Conservation (phyloP, 2,113 vertebrate genomes). For the Lepus timidus region DNA sequence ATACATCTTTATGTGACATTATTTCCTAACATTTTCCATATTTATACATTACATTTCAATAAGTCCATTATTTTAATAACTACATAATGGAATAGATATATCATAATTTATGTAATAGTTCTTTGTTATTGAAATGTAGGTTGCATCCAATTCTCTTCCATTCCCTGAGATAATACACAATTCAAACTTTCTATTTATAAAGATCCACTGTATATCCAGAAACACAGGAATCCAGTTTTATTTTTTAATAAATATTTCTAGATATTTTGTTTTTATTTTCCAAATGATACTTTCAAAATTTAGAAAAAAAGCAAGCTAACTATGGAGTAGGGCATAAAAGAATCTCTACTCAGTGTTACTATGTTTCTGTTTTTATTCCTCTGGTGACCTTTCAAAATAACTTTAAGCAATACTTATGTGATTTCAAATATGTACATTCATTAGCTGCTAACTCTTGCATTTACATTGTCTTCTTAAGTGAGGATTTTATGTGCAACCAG, state of each 20-base stretch:
- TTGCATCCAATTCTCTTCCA: background rate
- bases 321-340: background rate
- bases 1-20: slow-evolving; percentile 50
- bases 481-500: background rate
- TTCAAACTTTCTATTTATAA: background rate
- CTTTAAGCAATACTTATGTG: slow-evolving; percentile 19
- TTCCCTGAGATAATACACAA: slow-evolving; percentile 17
- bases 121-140: background rate
- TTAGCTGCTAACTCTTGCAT: background rate
- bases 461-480: background rate
- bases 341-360: background rate
- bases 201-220: background rate
- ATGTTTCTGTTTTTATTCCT: background rate
- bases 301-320: background rate
- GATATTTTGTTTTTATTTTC: slow-evolving; percentile 10
- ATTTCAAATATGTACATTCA: slow-evolving; percentile 47
- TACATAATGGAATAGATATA: background rate
- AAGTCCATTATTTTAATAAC: slow-evolving; percentile 60
- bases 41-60: slow-evolving; percentile 59
- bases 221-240: background rate
- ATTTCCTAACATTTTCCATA: slow-evolving; percentile 50
- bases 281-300: background rate
- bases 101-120: background rate
- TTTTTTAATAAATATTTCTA: slow-evolving; percentile 42
- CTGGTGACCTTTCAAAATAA: slow-evolving; percentile 20